Percentiles rank a stretch among this genome's conserved stretches.
Conservation (phyloP, 1,140 invertebrate species). For the Brachystomella parvula region DNA sequence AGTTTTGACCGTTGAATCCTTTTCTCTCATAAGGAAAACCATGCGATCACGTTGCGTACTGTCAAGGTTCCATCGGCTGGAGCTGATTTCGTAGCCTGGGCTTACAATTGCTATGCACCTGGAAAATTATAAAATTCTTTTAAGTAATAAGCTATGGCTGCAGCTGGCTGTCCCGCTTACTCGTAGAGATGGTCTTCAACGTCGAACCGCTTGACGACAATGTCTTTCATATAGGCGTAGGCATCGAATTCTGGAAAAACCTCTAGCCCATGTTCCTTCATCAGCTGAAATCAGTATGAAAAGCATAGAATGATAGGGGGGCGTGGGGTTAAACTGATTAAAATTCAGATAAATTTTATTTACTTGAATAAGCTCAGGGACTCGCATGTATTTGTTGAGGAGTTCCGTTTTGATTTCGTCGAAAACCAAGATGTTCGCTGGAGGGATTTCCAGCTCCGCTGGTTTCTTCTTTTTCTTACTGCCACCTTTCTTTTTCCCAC, state of each 20-base stretch:
- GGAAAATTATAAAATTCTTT: background rate
- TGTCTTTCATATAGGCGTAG: slow-evolving; percentile 63
- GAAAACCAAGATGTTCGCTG: slow-evolving; percentile 47
- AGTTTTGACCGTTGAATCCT: background rate
- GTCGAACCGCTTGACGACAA: background rate
- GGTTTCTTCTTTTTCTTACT: slow-evolving; percentile 1
- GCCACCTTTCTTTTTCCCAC: slow-evolving; percentile 6
- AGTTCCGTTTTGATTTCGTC: slow-evolving; percentile 47
- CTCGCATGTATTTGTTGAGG: slow-evolving; percentile 50
- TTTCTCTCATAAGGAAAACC: background rate
- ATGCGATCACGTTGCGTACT: background rate
- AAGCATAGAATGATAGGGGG: slow-evolving; percentile 11
- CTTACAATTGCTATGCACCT: background rate
- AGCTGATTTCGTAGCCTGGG: slow-evolving; percentile 4
- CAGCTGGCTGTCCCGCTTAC: background rate
- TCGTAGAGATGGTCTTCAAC: slow-evolving; percentile 4
- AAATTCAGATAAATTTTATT: slow-evolving; percentile 17
- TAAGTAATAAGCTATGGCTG: too few species aligned
- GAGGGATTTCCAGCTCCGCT: background rate
- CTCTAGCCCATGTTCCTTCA: slow-evolving; percentile 68
- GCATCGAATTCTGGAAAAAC: slow-evolving; percentile 82
- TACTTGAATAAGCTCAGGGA: slow-evolving; percentile 50
- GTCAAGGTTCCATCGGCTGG: slow-evolving; percentile 1
- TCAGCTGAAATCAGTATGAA: slow-evolving; percentile 57
- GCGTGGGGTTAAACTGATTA: background rate